phyloP scores from a whole-genome alignment of 2,888 invertebrate species.

The Machimus atricapillus region DNA sequence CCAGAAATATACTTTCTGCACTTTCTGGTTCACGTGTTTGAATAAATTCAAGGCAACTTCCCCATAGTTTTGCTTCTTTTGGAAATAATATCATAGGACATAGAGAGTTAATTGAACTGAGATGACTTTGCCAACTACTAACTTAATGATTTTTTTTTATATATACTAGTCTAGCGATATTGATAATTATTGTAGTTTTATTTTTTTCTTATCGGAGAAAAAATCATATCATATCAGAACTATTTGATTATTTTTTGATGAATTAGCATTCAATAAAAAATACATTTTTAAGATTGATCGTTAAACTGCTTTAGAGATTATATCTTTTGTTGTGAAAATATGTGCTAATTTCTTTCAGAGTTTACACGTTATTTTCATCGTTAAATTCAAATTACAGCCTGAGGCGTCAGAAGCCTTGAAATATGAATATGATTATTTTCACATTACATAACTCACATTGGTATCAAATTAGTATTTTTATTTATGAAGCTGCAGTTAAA shows the following conservation, averaged over 20 bases:
- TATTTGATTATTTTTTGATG: too few relatives aligned
- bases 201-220: neutral
- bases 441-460: neutral
- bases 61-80: neutral
- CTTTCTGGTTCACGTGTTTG: neutral
- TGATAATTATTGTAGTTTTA: neutral
- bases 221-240: neutral
- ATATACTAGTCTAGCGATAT: neutral
- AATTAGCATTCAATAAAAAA: too few relatives aligned
- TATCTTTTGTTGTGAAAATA: neutral
- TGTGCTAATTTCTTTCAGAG: neutral
- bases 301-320: neutral
- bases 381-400: neutral
- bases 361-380: neutral
- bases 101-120: neutral
- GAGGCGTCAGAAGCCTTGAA: neutral
- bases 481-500: neutral
- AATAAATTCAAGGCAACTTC: neutral
- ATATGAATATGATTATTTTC: neutral
- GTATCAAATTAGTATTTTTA: neutral
- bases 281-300: too few relatives aligned
- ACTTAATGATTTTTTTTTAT: neutral
- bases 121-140: neutral
- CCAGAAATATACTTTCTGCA: neutral
- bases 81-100: neutral